Conservation (phyloP, 2,797 vertebrate genomes). For the Loris lydekkerianus region DNA sequence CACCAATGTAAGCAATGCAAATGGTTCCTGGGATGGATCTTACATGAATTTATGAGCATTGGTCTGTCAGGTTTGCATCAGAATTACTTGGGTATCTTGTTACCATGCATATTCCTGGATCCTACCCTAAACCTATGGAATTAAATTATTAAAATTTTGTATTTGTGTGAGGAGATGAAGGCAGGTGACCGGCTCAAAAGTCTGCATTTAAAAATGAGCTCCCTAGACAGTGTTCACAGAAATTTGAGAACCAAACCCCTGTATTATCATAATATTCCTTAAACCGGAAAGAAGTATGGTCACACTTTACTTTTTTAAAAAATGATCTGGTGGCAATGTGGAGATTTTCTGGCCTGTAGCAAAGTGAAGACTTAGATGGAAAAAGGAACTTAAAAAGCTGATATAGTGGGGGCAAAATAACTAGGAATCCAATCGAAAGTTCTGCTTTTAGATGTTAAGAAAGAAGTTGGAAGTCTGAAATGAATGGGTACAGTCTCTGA, state of each 20-base stretch:
- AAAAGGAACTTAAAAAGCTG: constrained; percentile 22
- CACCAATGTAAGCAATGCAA: not conserved
- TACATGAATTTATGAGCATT: not conserved
- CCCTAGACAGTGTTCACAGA: not conserved
- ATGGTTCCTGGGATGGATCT: not conserved
- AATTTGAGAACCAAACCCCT: not conserved
- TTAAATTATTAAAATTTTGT: not conserved
- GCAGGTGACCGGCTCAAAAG: not conserved
- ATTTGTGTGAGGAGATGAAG: not conserved
- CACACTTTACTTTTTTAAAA: not conserved
- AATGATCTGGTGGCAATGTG: not conserved
- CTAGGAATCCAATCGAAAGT: not conserved
- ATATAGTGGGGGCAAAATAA: not conserved
- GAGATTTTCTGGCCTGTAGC: not conserved
- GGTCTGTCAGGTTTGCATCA: not conserved
- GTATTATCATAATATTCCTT: not conserved
- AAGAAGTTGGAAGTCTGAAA: constrained; percentile 35
- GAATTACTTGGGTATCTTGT: not conserved
- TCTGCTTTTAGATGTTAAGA: constrained; percentile 24
- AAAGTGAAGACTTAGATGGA: constrained; percentile 36
- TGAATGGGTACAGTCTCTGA: not conserved
- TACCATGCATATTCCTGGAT: not conserved
- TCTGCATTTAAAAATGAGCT: not conserved
- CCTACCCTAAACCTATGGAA: constrained; percentile 14
- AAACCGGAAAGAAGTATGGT: constrained; percentile 59